Base-by-base conservation (phyloP, 1,140 invertebrate species). In the Calephelis nemesis region DNA sequence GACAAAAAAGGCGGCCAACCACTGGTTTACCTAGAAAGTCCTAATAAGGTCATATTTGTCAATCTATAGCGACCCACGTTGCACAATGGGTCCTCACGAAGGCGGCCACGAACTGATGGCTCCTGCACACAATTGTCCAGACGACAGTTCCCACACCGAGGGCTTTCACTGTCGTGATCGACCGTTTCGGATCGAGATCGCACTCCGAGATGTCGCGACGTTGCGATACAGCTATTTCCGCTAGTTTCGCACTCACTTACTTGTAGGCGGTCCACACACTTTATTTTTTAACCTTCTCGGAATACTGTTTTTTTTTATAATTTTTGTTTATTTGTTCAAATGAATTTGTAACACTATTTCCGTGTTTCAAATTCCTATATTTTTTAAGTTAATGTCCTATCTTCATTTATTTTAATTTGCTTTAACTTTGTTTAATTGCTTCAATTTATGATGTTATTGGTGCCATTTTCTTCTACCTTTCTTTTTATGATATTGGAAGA, bases 121-220 rank as follows among this genome's bases (percentile, higher is more conserved):
- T 67, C 47, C 64, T 52, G 54, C 40, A 47, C 15, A 78, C 76
- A 76, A 78, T 78, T 42, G 70, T 67, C 72, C 63, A 69, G 67
- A 65, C 47, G 47, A 54, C 66, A 75, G 73, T 77, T 72, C 75
- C 72, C 75, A 77, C 72, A 72, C 15, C 50, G 42, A 54, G 39
- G 62, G 70, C 73, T 78, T 76, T 78, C 75, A 70, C 73, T 70
- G 47, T 71, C 78, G 76, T 81, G 76, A 78, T 78, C 73, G 76
- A 81, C 71, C 48, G 69, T 75, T 76, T 77, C 64, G 62, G 42
- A 69, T 72, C 58, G 67, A 72, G 77, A 71, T 69, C 66, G 62
- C 40, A 50, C 70, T 71, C 69, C 42, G 7, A 45, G 67, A 72
- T 77, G 72, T 69, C 66, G 63, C 40, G 60, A 63, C 65, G 65